A percentile compares a stretch with the other conserved stretches of the same genome.
Evolutionary conservation across 2,113 vertebrate genomes (phyloP).

Genomic region (Hipposideros armiger): DNA sequence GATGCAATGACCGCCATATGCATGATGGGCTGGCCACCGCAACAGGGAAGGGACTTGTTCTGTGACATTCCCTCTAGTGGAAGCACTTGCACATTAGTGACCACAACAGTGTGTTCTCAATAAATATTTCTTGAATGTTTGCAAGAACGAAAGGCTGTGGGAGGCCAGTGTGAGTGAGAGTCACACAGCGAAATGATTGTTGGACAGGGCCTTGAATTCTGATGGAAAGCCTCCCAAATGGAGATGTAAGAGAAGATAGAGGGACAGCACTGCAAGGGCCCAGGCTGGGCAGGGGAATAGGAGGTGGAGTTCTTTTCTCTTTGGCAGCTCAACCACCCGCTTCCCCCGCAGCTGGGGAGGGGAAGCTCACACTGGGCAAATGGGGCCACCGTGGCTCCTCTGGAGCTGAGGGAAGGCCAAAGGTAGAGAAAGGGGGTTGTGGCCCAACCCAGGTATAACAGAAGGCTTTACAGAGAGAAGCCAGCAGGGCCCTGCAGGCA

Average conservation of each 20-base stretch:
- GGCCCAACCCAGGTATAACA: background rate
- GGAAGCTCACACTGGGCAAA: background rate
- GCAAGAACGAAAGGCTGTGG: background rate
- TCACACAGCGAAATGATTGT: background rate
- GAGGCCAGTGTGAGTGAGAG: background rate
- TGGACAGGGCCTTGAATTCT: background rate
- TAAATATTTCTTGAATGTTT: background rate
- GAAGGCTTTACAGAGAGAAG: background rate
- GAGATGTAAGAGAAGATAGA: background rate
- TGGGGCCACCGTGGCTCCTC: background rate
- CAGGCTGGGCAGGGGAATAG: background rate
- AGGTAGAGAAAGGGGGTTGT: background rate
- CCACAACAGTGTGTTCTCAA: background rate
- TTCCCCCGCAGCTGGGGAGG: too few species aligned
- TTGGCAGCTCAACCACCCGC: background rate
- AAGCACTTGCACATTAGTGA: background rate
- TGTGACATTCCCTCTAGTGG: background rate
- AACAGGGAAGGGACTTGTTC: background rate
- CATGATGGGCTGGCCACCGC: background rate
- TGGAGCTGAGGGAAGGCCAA: background rate
- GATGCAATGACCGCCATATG: background rate
- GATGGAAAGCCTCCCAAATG: background rate
- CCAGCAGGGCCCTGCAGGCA: too few species aligned
- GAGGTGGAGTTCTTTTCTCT: background rate
- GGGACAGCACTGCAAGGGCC: background rate